These are phyloP conservation scores for Leuctra nigra DNA, from an alignment of 2,888 invertebrate species.

Conservation along the genomic window DNA sequence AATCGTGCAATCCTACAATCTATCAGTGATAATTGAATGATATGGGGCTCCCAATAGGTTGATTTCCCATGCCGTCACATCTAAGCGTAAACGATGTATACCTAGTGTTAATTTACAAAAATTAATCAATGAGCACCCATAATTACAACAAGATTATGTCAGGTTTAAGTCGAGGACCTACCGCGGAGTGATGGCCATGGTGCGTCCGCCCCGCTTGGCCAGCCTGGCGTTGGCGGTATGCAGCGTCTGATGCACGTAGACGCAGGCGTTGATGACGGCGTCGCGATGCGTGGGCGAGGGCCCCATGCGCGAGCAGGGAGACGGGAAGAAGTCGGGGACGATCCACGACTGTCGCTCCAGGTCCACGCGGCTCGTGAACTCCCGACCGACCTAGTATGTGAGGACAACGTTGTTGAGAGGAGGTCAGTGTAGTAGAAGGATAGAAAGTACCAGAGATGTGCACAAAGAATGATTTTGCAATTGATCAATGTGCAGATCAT, in stretches of 20 bases:
- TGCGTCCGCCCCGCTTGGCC: constrained; percentile 85
- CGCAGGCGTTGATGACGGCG: constrained; percentile 97
- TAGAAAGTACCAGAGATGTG: too few species aligned
- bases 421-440: too few species aligned
- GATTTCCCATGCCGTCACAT: too few species aligned
- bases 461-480: too few species aligned
- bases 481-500: too few species aligned
- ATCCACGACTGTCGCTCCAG: constrained; percentile 81
- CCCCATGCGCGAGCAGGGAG: constrained; percentile 71
- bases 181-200: constrained; percentile 96
- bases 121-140: too few species aligned
- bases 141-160: too few species aligned
- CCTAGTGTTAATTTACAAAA: too few species aligned
- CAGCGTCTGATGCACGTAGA: constrained; percentile 95
- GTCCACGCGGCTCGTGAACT: constrained; percentile 94
- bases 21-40: too few species aligned
- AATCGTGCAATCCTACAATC: too few species aligned
- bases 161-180: constrained; percentile 31
- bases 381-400: constrained; percentile 68
- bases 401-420: background rate
- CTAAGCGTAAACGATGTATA: too few species aligned
- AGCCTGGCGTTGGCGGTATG: constrained; percentile 90
- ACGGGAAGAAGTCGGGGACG: constrained; percentile 85
- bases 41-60: too few species aligned
- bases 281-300: constrained; percentile 79